These are phyloP conservation scores for Nezara viridula DNA, from an alignment of 2,888 invertebrate genomes.

Conservation along the genomic window DNA sequence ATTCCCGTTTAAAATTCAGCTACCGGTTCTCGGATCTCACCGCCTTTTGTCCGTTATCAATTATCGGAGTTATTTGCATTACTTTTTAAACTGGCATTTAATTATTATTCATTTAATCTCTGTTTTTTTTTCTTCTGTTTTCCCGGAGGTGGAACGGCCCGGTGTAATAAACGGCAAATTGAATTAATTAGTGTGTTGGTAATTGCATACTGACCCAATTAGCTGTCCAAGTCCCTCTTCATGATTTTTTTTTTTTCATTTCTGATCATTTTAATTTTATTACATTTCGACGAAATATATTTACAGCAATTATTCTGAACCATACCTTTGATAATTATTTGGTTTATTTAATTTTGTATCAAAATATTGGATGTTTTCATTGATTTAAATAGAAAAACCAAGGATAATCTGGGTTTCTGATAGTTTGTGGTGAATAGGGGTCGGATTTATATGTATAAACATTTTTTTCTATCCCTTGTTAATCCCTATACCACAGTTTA, in stretches of 20 bases:
- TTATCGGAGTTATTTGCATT: conserved; percentile 49
- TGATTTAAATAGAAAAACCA: no score
- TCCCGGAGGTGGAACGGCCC: background rate
- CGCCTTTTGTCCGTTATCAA: conserved; percentile 32
- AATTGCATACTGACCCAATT: conserved; percentile 11
- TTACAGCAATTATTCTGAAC: background rate
- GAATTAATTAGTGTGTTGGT: conserved; percentile 8
- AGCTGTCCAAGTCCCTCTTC: background rate
- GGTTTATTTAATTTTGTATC: no score
- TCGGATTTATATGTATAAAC: no score
- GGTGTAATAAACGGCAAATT: conserved; percentile 7
- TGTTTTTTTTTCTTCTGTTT: background rate
- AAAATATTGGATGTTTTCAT: no score
- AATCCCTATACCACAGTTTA: no score
- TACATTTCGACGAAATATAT: background rate
- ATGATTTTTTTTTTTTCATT: background rate
- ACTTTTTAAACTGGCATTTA: conserved; percentile 34
- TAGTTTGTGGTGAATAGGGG: no score
- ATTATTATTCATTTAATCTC: conserved; percentile 30
- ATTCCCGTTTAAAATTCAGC: conserved; percentile 27
- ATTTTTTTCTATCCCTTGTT: no score
- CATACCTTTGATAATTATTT: no score
- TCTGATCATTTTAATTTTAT: background rate
- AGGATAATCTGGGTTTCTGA: no score
- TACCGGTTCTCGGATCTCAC: conserved; percentile 15